Evolutionary conservation across 2,797 vertebrate genomes (phyloP).

Genomic region (Chrysocyon brachyurus): DNA sequence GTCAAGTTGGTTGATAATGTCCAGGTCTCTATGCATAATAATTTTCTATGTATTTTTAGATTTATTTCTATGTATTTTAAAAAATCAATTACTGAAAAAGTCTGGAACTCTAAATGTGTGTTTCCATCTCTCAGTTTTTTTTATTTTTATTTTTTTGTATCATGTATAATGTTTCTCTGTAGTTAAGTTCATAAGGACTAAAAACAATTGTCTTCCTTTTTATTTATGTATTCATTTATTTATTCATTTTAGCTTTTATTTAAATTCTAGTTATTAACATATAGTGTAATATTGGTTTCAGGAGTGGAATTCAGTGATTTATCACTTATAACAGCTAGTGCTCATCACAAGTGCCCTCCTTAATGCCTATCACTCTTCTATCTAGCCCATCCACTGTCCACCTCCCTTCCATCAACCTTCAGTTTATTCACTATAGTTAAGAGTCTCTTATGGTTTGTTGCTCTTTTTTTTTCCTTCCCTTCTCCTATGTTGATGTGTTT

Average conservation of each 20-base stretch:
- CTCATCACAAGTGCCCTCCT: not conserved
- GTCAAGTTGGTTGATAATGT: not conserved
- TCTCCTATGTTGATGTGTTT: not conserved
- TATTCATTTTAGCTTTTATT: not conserved
- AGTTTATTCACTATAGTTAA: not conserved
- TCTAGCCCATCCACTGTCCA: not conserved
- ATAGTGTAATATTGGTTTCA: not conserved
- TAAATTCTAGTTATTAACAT: not conserved
- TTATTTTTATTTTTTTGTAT: not conserved
- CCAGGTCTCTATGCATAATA: not conserved
- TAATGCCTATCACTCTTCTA: not conserved
- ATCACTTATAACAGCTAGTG: not conserved
- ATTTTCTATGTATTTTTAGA: not conserved
- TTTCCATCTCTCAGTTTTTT: not conserved
- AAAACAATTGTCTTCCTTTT: not conserved
- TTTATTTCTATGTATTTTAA: not conserved
- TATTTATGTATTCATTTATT: not conserved
- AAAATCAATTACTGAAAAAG: not conserved
- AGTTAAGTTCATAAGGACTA: not conserved
- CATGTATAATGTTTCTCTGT: not conserved
- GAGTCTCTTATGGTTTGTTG: not conserved
- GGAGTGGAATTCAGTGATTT: not conserved
- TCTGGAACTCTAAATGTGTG: not conserved
- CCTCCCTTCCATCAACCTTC: not conserved
- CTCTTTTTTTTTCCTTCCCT: not conserved